Base-by-base conservation (phyloP, 2,888 invertebrate species). In the Prostheceraeus crozeri region DNA sequence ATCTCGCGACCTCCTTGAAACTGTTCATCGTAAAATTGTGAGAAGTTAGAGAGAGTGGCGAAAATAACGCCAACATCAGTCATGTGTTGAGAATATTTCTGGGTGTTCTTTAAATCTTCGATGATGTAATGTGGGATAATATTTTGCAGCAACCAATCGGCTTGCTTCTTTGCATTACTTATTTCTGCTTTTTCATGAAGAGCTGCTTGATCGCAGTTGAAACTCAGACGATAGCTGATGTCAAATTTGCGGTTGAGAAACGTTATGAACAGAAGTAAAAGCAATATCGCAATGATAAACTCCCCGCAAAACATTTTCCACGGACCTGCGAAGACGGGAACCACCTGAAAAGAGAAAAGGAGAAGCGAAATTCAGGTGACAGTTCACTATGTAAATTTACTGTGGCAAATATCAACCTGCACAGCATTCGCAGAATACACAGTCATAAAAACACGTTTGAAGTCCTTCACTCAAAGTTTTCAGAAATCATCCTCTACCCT, bases 21-120 rank as follows among this genome's bases (percentile, higher is more conserved):
- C 52, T 89, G 88, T 74, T 96, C 94, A 73, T 96, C 94, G 74
- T 96, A 96, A 82, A 96, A 86, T 77, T 94, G 93, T 71, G 89
- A 89, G 75, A 94, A 96, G 76, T 96, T 96, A 0, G 90, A 86
- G 67, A 96, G 89, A 69, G 87, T 89, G 4, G 93, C 94, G 73
- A 96, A 96, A 69, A 96, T 86, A 14, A 96, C 89, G 0, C 85
- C 93, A 0, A 87, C 88, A 68, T 87, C 83, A 72, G 85, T 85
- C 75, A 93, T 89, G 73, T 91, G 91, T 73, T 89, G 88, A 0
- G 90, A 91, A 79, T 94, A 94, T 67, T 78, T 78, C 10, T 89
- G 88, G 25, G 89, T 87, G 64, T 85, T 86, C 75, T 93, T 91
- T 59, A 61, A 21, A 23, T 46, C 35, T 33, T 59, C 59, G 30